Base-by-base conservation (phyloP, 2,797 vertebrate genomes). In the Coranthus polyacanthus region DNA sequence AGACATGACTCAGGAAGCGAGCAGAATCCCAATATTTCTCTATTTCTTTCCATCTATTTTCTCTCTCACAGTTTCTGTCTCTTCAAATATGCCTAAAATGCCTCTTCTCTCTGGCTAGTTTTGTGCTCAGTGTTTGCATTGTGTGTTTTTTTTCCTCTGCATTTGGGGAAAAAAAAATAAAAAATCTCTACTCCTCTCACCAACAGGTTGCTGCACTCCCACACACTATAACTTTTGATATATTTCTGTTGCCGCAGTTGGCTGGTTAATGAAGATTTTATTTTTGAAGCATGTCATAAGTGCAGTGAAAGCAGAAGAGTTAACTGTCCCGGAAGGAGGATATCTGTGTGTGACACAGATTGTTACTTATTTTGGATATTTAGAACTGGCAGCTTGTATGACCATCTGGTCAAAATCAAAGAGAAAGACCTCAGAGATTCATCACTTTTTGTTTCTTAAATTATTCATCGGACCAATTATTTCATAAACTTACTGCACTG, bases 1-100 rank as follows among this genome's bases (percentile, higher is more conserved):
- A 89, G 81, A 86, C 80, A 77, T 53, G 67, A 81, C 50, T 72
- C 21, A 21, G 60, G 55, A 58, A 83, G 57, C 64, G 29, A 16
- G 58, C 70, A 82, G 86, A 88, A 91, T 89, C 71, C 61, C 67
- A 81, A 88, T 89, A 83, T 82, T 71, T 83, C 68, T 68, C 49
- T 26, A 11, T 75, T 77, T 75, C 53, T 77, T 46, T 65, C 65
- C 50, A 68, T 34, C 32, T 41, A 34, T 78, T 69, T 75, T 72
- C 39, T 69, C 32, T 38, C 34, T 53, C 8, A 34, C 66, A 45
- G 39, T 78, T 58, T 79, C 49, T 34, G 24, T 68, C 67, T 78
- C 69, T 69, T 71, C 58, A 84, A 76, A 86, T 71, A 74, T 64
- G 7, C 58, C 59, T 66, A 68, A 82, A 83, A 81, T 51, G 42